Evolutionary conservation across 2,113 vertebrate genomes (phyloP), one percentile per base, ranked within the genome.

Genomic region (Apistogramma diplotaenia): DNA sequence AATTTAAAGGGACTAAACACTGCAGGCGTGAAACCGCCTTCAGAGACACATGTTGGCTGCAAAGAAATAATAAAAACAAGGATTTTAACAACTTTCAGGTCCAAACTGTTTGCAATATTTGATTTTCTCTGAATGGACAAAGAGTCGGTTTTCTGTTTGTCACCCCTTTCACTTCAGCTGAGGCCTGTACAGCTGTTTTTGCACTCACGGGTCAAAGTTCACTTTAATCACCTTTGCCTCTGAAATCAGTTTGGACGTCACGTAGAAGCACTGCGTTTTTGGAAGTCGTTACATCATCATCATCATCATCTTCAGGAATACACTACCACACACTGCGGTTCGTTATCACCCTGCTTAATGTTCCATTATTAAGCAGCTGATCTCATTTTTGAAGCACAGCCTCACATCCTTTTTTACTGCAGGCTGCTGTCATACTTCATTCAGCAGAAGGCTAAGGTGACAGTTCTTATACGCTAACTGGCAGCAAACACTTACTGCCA

Each of bases 41-140:
- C 33, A 33, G 43, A 96, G 74, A 49, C 21, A 35, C 21, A 43
- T 10, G 8, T 4, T 43, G 16, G 31, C 10, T 60, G 9, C 3
- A 49, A 9, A n/a, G 19, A n/a, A 61, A 37, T n/a, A 19, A 43
- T 35, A 23, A 57, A 11, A 19, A 2, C 3, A 13, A 35, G 3
- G 8, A 53, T 37, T 25, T 15, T 13, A 55, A 55, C 7, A 55
- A 35, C 27, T 59, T 16, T 29, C 12, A 35, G 29, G 31, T 8
- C 19, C 35, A 67, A 18, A 9, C 49, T 29, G 11, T 49, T 5
- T 10, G n/a, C 9, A 46, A 56, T 67, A 29, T 33, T 21, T 33
- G 13, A 15, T 37, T 35, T 40, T 54, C 1, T 55, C 33, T 23
- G 18, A 27, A 15, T 43, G 8, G 1, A 16, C 49, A 12, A 6